Evolutionary conservation across 2,888 invertebrate species (phyloP).

Genomic region (Tetramorium bicarinatum): DNA sequence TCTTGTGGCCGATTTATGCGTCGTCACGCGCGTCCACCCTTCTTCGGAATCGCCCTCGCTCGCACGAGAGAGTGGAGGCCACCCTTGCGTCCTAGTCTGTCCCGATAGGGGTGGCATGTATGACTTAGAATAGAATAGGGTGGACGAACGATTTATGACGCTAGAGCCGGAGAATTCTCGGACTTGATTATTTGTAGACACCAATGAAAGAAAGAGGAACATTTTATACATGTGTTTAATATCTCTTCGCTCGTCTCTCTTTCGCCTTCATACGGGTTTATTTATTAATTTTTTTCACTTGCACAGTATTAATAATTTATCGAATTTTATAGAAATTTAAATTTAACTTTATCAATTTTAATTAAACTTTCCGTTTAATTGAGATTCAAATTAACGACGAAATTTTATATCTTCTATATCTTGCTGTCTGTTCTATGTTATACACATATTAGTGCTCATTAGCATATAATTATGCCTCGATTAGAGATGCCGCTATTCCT

Average conservation of each 20-base stretch:
- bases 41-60: slow-evolving; percentile 35
- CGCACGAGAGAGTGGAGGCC: slow-evolving; percentile 22
- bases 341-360: slow-evolving; percentile 18
- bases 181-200: background rate
- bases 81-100: slow-evolving; percentile 28
- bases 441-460: background rate
- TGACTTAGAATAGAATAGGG: slow-evolving; percentile 25
- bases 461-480: slow-evolving; percentile 13
- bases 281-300: slow-evolving; percentile 5
- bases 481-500: slow-evolving; percentile 26
- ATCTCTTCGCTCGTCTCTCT: background rate
- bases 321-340: background rate
- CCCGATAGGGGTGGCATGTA: slow-evolving; percentile 3
- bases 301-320: background rate
- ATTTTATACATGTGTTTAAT: background rate
- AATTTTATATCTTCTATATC: background rate
- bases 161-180: background rate
- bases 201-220: background rate
- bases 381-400: slow-evolving; percentile 6
- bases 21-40: slow-evolving; percentile 58
- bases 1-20: slow-evolving; percentile 62
- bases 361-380: slow-evolving; percentile 7
- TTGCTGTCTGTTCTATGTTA: background rate
- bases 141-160: slow-evolving; percentile 20
- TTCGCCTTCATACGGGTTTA: background rate